Percentiles rank a stretch among this genome's conserved stretches.
Evolutionary conservation across 2,113 vertebrate species (phyloP).

Genomic region (Recurvirostra avosetta): DNA sequence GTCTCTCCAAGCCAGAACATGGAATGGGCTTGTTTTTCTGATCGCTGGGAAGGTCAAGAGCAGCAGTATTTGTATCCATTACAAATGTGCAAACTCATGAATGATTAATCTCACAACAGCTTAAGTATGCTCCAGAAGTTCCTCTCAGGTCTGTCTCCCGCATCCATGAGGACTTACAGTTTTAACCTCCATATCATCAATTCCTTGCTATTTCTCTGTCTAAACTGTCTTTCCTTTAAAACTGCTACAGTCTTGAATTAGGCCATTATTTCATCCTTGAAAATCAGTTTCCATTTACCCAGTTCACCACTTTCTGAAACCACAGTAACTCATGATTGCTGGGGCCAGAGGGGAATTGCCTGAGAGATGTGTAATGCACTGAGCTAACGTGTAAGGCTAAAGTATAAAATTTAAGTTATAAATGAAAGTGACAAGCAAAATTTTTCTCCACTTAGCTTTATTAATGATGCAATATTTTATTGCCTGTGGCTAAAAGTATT

Average conservation of each 20-base stretch:
- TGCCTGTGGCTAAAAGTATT: conserved; percentile 48
- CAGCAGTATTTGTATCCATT: neutral
- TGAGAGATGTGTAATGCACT: conserved; percentile 59
- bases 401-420: conserved; percentile 67
- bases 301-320: conserved; percentile 51
- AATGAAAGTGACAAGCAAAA: conserved; percentile 64
- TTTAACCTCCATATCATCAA: neutral
- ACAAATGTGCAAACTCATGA: neutral
- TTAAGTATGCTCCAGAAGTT: neutral
- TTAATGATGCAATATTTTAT: conserved; percentile 64
- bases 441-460: conserved; percentile 64
- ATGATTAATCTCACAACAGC: neutral
- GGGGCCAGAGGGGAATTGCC: conserved; percentile 63
- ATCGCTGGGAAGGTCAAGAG: neutral
- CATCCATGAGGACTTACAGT: neutral
- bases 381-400: conserved; percentile 46
- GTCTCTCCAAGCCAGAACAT: neutral
- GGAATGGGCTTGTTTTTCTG: neutral
- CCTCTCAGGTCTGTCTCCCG: neutral
- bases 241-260: conserved; percentile 4
- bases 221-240: conserved; percentile 2
- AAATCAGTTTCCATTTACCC: conserved; percentile 62
- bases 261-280: conserved; percentile 57
- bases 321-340: conserved; percentile 56
- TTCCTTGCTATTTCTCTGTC: neutral